Evolutionary conservation across 2,888 invertebrate species (phyloP).

Genomic region (Chrysomela aeneicollis): DNA sequence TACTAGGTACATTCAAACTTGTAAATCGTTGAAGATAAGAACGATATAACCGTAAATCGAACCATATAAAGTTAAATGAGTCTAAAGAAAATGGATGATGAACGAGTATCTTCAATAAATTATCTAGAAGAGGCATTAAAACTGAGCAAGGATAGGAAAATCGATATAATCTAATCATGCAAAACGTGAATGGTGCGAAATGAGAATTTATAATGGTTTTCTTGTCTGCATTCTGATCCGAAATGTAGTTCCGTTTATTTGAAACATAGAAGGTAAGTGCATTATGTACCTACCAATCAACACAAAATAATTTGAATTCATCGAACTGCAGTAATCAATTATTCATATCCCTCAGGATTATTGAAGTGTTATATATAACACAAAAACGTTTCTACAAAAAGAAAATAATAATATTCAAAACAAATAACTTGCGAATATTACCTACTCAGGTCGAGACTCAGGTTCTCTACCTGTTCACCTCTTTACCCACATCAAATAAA

Average conservation of each 20-base stretch:
- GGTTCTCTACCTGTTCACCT: no score
- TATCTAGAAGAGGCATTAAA: slow-evolving; percentile 4
- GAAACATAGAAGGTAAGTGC: no score
- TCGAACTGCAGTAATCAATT: no score
- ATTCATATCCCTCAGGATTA: no score
- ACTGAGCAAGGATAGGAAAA: neutral
- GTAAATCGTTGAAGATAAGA: slow-evolving; percentile 1
- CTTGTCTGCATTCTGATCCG: neutral
- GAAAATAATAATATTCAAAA: no score
- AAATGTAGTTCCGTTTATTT: neutral
- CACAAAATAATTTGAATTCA: no score
- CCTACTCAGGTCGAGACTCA: no score
- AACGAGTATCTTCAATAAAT: slow-evolving; percentile 11
- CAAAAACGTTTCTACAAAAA: no score
- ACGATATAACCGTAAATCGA: slow-evolving; percentile 6
- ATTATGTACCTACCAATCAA: no score
- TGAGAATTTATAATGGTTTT: neutral
- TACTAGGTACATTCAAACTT: neutral
- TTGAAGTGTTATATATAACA: no score
- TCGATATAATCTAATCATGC: slow-evolving; percentile 4
- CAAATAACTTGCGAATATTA: no score
- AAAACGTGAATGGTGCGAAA: neutral
- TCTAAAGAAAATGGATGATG: slow-evolving; percentile 9
- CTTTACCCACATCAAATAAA: no score
- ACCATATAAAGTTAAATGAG: slow-evolving; percentile 10